A percentile compares a stretch with the other conserved stretches of the same genome.
Evolutionary conservation across 2,113 vertebrate genomes (phyloP).

Genomic region (Odocoileus hemionus): DNA sequence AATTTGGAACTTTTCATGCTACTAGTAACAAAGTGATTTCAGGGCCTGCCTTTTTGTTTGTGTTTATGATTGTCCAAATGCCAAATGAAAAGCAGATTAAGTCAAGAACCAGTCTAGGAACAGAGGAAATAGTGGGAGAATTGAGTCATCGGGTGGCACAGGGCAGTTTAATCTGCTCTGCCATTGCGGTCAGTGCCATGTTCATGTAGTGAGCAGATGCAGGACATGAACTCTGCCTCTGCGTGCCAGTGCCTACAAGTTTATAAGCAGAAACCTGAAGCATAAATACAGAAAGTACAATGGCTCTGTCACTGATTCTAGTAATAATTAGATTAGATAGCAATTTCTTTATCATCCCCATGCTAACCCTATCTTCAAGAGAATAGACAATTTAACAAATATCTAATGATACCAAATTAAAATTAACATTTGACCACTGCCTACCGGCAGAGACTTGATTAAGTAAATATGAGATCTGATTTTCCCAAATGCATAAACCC

Average conservation of each 20-base stretch:
- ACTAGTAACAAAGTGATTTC: neutral
- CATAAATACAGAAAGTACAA: neutral
- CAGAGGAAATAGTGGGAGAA: neutral
- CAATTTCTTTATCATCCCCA: neutral
- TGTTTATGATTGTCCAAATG: neutral
- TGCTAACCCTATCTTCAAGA: neutral
- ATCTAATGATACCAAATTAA: neutral
- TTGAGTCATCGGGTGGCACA: neutral
- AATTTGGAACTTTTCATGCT: neutral
- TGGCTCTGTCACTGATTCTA: neutral
- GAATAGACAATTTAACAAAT: neutral
- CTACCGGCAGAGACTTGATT: neutral
- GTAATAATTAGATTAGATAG: neutral
- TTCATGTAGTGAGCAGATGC: neutral
- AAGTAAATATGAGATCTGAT: neutral
- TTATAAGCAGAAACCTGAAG: neutral
- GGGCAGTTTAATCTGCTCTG: neutral
- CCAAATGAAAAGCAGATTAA: neutral
- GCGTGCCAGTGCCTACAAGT: neutral
- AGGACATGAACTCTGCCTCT: neutral
- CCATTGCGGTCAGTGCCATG: fast-evolving
- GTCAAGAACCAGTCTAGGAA: neutral
- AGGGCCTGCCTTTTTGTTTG: neutral
- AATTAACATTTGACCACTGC: neutral
- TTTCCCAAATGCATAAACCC: neutral